A percentile compares a stretch with the other conserved stretches of the same genome.
Evolutionary conservation across 2,888 invertebrate species (phyloP).

Genomic region (Aleiodes testaceus): DNA sequence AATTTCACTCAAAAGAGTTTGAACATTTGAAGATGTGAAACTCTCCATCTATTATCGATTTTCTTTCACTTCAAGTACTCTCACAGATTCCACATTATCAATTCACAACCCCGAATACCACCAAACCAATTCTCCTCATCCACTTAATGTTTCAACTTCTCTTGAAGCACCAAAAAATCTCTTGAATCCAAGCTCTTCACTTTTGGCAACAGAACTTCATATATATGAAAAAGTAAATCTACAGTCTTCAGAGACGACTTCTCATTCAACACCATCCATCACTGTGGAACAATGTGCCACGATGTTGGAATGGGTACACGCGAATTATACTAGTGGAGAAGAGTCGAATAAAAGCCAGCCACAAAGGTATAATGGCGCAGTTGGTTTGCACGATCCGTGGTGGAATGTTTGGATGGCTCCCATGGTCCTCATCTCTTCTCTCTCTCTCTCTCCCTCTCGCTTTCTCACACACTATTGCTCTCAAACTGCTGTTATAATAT

Average conservation of each 20-base stretch:
- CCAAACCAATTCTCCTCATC: too few relatives aligned
- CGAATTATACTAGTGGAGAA: conserved; percentile 33
- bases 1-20: too few relatives aligned
- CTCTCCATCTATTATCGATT: too few relatives aligned
- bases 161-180: too few relatives aligned
- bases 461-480: conserved; percentile 8
- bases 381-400: conserved; percentile 52
- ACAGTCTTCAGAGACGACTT: conserved; percentile 35
- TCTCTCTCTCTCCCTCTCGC: conserved; percentile 30
- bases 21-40: too few relatives aligned
- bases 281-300: conserved; percentile 60
- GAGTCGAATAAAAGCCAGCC: conserved; percentile 52
- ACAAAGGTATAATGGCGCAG: conserved; percentile 49
- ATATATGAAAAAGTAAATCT: conserved; percentile 14
- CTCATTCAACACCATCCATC: conserved; percentile 58
- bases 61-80: too few relatives aligned
- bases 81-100: too few relatives aligned
- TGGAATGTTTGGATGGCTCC: conserved; percentile 55
- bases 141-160: too few relatives aligned
- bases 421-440: conserved; percentile 33
- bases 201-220: neutral
- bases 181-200: neutral
- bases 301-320: conserved; percentile 53
- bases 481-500: conserved; percentile 15
- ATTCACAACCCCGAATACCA: too few relatives aligned